Evolutionary conservation across 1,140 invertebrate genomes (phyloP).

Genomic region (Drosophila teissieri): DNA sequence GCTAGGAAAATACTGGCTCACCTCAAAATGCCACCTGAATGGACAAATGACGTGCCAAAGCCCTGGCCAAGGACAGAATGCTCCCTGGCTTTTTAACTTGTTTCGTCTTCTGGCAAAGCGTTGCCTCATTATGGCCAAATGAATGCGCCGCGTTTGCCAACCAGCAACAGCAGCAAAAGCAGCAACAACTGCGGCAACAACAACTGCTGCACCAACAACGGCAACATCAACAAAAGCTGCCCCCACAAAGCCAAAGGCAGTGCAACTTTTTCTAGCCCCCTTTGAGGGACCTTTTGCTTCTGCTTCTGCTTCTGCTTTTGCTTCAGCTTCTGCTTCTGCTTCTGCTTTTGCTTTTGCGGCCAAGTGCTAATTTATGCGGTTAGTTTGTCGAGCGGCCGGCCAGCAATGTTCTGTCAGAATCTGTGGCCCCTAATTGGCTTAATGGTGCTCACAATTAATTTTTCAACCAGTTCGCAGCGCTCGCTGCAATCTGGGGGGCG

Average conservation of each 20-base stretch:
- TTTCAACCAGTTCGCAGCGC: neutral
- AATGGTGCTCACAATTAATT: conserved; percentile 35
- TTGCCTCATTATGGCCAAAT: conserved; percentile 26
- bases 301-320: conserved; percentile 7
- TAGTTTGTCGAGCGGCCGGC: conserved; percentile 36
- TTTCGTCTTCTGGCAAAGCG: conserved; percentile 8
- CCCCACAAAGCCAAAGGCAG: conserved; percentile 64
- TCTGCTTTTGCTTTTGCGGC: conserved; percentile 26
- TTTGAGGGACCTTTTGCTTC: conserved; percentile 31
- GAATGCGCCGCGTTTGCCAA: conserved; percentile 11
- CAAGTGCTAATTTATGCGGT: conserved; percentile 69
- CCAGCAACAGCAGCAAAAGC: neutral
- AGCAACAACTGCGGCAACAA: no score
- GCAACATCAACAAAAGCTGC: conserved; percentile 35
- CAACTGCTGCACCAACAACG: neutral
- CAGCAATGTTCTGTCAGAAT: conserved; percentile 4
- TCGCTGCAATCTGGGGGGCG: neutral
- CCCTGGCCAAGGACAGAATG: conserved; percentile 1
- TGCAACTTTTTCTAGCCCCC: conserved; percentile 54
- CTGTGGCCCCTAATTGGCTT: conserved; percentile 28
- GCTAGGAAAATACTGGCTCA: neutral
- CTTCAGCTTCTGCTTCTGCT: neutral
- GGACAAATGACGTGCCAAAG: conserved; percentile 4
- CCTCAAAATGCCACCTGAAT: neutral
- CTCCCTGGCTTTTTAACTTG: neutral